A percentile compares a stretch with the other conserved stretches of the same genome.
Evolutionary conservation across 2,888 invertebrate species (phyloP).

Genomic region (Rhimphoctona megacephalus): DNA sequence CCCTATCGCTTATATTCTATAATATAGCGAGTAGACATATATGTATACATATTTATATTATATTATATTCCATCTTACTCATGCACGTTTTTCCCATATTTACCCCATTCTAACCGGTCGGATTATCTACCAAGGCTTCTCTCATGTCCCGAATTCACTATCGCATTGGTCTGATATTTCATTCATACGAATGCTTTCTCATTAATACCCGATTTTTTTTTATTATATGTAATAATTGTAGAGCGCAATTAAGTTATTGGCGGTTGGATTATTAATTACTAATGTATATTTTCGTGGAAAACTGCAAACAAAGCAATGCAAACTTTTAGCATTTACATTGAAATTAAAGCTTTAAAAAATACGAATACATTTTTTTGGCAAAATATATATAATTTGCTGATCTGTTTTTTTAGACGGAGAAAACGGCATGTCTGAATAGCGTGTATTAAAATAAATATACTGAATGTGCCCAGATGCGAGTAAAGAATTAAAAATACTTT

Average conservation of each 20-base stretch:
- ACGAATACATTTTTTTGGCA: neutral
- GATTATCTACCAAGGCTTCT: conserved; percentile 26
- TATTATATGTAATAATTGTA: neutral
- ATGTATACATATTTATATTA: conserved; percentile 3
- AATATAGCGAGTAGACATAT: conserved; percentile 2
- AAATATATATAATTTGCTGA: neutral
- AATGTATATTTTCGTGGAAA: neutral
- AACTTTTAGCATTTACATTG: neutral
- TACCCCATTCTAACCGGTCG: conserved; percentile 36
- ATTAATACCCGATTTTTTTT: neutral
- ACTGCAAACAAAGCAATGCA: neutral
- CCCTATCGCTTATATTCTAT: conserved; percentile 52
- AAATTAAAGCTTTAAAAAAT: neutral
- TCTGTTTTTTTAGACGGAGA: neutral
- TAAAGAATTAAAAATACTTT: neutral
- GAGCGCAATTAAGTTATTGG: neutral
- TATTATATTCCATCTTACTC: neutral
- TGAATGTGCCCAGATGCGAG: neutral
- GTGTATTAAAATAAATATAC: neutral
- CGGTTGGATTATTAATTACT: neutral
- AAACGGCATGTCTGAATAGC: neutral
- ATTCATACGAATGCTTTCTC: neutral
- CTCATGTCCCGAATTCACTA: conserved; percentile 33
- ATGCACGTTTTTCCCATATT: conserved; percentile 33
- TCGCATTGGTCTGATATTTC: conserved; percentile 35